Conservation (phyloP, 2,113 vertebrate species). For the Petrocephalus microphthalmus region DNA sequence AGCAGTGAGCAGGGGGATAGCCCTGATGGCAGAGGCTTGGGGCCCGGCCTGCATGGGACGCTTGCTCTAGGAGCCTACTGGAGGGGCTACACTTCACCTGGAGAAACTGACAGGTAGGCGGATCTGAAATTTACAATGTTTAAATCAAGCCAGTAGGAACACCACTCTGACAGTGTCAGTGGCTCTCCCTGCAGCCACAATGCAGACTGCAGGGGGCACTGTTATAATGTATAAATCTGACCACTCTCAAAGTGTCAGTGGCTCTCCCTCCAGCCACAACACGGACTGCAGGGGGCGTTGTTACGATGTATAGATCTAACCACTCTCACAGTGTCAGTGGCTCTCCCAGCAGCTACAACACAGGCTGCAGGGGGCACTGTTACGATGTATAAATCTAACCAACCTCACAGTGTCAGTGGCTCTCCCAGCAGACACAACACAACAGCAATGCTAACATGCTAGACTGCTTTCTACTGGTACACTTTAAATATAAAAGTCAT, state of each 20-base stretch:
- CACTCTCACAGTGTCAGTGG: not conserved
- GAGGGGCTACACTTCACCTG: constrained; percentile 62
- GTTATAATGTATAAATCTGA: not conserved
- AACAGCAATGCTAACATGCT: not conserved
- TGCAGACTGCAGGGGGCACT: not conserved
- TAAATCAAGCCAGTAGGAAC: not conserved
- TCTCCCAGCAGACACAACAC: not conserved
- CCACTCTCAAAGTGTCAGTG: not conserved
- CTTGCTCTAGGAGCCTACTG: constrained; percentile 64
- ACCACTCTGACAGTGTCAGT: not conserved
- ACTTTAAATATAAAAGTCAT: not conserved
- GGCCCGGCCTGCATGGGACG: constrained; percentile 57
- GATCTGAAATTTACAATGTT: not conserved
- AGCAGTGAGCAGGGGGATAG: constrained; percentile 41
- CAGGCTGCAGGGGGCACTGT: not conserved
- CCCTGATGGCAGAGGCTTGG: constrained; percentile 66
- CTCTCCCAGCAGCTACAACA: not conserved
- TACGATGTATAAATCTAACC: not conserved
- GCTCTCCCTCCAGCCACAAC: not conserved
- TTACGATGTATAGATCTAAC: not conserved
- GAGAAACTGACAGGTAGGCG: constrained; percentile 67
- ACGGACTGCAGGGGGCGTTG: too few species aligned
- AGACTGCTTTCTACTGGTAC: not conserved
- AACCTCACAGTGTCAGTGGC: not conserved
- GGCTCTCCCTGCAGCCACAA: not conserved